Evolutionary conservation across 2,888 invertebrate species (phyloP), one percentile per base, ranked within the genome.

Genomic region (Apoda limacodes): DNA sequence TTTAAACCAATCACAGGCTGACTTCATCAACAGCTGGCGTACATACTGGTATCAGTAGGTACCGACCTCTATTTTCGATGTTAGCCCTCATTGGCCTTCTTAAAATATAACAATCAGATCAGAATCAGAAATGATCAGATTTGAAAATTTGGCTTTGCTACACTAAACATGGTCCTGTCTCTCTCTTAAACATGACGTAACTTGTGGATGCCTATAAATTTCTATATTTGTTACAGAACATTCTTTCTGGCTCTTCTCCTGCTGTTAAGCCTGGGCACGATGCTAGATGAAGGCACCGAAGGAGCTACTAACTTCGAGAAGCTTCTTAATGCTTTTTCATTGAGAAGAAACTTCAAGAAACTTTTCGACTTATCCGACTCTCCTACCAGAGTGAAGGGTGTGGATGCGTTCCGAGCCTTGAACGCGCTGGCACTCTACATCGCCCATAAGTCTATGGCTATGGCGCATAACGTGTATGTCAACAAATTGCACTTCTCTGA

Each of bases 391-490:
- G 66, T 83, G 20, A 69, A 70, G 35, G 81, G 82, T 1, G 50
- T 85, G 1, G 82, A 85, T 43, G 84, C 84, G 1, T 71, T 81
- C 25, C 60, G 85, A 42, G 78, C 78, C 2, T 47, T 85, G 14
- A 83, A 83, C 39, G 84, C 85, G 1, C 43, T 85, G 0, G 82
- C 78, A 2, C 50, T 86, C 32, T 50, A 85, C 3, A 45, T 84
- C 26, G 82, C 83, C 1, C 85, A 86, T 42, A 85, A 85, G 55
- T 78, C 82, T 1, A 81, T 85, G 74, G 84, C 85, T 1, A 68
- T 84, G 60, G 75, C 84, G 4, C 85, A 82, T 43, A 83, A 68
- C 42, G 83, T 85, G 1, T 85, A 72, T 40, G 66, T 83, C 10
- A 85, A 86, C 46, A 82, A 84, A 52, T 78, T 82, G 7, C 55